Evolutionary conservation across 2,113 vertebrate genomes (phyloP).

Genomic region (Phalacrocorax brasilianus): DNA sequence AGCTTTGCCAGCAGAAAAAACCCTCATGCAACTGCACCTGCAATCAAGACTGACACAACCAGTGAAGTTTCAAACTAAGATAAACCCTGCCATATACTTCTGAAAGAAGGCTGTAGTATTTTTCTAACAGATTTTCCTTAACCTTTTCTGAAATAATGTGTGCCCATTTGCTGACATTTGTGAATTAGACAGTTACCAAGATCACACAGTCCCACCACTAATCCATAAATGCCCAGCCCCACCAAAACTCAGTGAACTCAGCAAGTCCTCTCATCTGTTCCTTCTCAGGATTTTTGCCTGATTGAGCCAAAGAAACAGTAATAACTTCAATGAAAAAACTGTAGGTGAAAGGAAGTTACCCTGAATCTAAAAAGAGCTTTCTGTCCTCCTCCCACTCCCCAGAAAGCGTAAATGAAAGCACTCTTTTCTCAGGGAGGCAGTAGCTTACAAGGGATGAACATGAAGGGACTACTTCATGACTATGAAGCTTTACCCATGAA

Average conservation of each 20-base stretch:
- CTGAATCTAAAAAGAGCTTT: conserved; percentile 36
- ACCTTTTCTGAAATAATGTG: background rate
- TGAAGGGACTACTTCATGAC: background rate
- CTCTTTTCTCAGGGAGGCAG: conserved; percentile 11
- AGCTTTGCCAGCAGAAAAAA: background rate
- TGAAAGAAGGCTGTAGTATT: background rate
- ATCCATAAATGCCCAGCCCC: background rate
- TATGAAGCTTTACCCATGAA: background rate
- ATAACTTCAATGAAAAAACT: conserved; percentile 27
- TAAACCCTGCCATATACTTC: background rate
- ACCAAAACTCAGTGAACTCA: background rate
- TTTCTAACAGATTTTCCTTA: background rate
- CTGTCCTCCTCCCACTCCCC: conserved; percentile 60
- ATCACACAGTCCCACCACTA: background rate
- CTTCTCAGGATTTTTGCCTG: background rate
- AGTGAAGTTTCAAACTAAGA: background rate
- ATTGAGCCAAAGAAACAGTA: conserved; percentile 15
- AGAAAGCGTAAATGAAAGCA: conserved; percentile 42
- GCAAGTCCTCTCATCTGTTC: background rate
- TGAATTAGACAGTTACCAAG: background rate
- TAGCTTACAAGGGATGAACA: background rate
- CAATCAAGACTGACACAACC: background rate
- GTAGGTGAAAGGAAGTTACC: conserved; percentile 60
- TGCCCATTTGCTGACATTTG: background rate
- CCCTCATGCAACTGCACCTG: background rate